Base-by-base conservation (phyloP, 2,888 invertebrate species). In the Ceratothoa steindachneri region DNA sequence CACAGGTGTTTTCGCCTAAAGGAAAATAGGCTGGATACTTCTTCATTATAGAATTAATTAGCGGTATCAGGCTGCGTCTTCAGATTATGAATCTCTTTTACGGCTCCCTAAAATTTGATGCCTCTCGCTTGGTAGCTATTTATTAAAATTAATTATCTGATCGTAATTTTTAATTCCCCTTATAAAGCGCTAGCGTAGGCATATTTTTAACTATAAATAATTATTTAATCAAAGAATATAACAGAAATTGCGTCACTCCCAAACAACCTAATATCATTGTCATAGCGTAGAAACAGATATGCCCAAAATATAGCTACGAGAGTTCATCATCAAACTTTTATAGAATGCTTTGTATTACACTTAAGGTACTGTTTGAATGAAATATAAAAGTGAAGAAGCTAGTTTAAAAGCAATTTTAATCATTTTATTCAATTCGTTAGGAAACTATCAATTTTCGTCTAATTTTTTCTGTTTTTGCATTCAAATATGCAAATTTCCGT, bases 131-230 rank as follows among this genome's bases (percentile, higher is more conserved):
- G 60, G 24, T 12, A 12, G 60, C 27, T 22, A 60, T 60, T 60
- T 60, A 60, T 60, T 60, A 60, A 60, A 60, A 60, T 60, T 15
- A 60, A 60, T 60, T 60, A 60, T 60, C 27, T 60, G 22, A 24
- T 60, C 60, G 27, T 60, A 60, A 60, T 60, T 60, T 60, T 60
- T 60, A 24, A 51, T 60, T 60, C 15, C 7, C 7, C 15, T 41
- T 41, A 41, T 41, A 41, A 41, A 41, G 15, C 41, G 5, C 15
- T 41, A 41, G 5, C 15, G 41, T 15, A n/a, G 41, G 7, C 41
- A 5, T 41, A 41, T 41, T 41, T 5, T 15, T 41, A 9, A 41
- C 15, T 41, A 41, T 41, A 41, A 41, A 15, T 41, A 9, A 41
- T 41, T 5, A 41, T 41, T 41, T 41, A 41, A 41, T 41, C 15